Evolutionary conservation across 2,797 vertebrate genomes (phyloP), one percentile per base, ranked within the genome.

Genomic region (Phoebastria nigripes): DNA sequence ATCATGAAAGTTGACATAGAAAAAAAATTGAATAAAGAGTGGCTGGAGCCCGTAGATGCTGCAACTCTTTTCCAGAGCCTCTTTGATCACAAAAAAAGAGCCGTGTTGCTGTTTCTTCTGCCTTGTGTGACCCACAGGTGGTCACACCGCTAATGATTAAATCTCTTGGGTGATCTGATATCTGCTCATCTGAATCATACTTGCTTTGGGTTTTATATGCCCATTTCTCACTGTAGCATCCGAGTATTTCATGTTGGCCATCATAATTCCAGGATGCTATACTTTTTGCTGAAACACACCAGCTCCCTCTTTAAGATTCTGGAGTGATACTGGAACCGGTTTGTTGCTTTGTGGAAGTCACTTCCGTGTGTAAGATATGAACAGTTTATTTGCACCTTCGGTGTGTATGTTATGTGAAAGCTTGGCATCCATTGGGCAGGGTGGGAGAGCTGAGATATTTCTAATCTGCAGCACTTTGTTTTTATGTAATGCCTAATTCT

Each of bases 11-110:
- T 59, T 94, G 81, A 76, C 51, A 52, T 31, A 49, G 58, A 52
- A 93, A 94, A 94, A 84, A 44, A 88, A 82, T 72, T 91, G 22
- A 77, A 55, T 87, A 62, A 78, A 82, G 58, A 66, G 15, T 73
- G 21, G 14, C 58, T 88, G 72, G 39, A 90, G 82, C 44, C 58
- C 56, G 62, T 16, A 88, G 61, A 90, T 65, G 22, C 79, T 90
- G 49, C 44, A 83, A 3, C 25, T 83, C 17, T 80, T 94, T 72
- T 72, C 22, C 55, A 55, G 58, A 87, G 21, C 51, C 15, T 69
- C 72, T 93, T 87, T 42, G 31, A 87, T 76, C 58, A 49, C 56
- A 70, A 47, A 39, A 33, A 20, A 15, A 20, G 3, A 8, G 15
- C 37, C 3, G 0, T 55, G 9, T 56, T 91, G 72, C 79, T 61